These are phyloP conservation scores for Herminia tarsipennalis DNA, from an alignment of 2,888 invertebrate genomes.

Conservation along the genomic window DNA sequence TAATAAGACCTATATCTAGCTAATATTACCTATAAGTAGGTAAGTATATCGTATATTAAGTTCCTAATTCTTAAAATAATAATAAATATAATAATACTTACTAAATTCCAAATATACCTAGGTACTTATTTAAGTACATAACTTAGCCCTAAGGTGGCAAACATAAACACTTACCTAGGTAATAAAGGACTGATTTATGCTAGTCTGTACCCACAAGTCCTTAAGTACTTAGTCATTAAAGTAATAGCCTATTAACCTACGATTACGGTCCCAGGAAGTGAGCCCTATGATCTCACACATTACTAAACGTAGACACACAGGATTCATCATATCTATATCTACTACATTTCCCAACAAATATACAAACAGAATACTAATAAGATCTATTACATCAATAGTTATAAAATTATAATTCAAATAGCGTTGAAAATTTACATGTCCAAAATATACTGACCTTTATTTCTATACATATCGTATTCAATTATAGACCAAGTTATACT, in stretches of 20 bases:
- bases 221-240: constrained; percentile 11
- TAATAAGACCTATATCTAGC: too few species aligned
- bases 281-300: constrained; percentile 23
- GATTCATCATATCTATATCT: constrained; percentile 48
- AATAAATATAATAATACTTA: too few species aligned
- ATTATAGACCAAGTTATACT: constrained; percentile 6
- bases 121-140: too few species aligned
- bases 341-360: constrained; percentile 53
- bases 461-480: background rate
- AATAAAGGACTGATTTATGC: constrained; percentile 15
- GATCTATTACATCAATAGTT: constrained; percentile 33
- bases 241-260: constrained; percentile 27
- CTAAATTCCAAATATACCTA: too few species aligned
- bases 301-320: constrained; percentile 40
- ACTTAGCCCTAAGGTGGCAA: too few species aligned
- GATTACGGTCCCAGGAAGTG: constrained; percentile 8
- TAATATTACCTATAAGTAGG: too few species aligned
- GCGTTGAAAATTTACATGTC: constrained; percentile 40
- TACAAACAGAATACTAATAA: constrained; percentile 51
- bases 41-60: too few species aligned
- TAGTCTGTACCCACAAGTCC: constrained; percentile 5
- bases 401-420: constrained; percentile 36
- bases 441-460: constrained; percentile 15
- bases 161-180: too few species aligned
- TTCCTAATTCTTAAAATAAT: too few species aligned